Evolutionary conservation across 64 coral and sea anemone genomes (phyloP), one percentile per base, ranked within the genome.

Genomic region (Exaiptasia diaphana): DNA sequence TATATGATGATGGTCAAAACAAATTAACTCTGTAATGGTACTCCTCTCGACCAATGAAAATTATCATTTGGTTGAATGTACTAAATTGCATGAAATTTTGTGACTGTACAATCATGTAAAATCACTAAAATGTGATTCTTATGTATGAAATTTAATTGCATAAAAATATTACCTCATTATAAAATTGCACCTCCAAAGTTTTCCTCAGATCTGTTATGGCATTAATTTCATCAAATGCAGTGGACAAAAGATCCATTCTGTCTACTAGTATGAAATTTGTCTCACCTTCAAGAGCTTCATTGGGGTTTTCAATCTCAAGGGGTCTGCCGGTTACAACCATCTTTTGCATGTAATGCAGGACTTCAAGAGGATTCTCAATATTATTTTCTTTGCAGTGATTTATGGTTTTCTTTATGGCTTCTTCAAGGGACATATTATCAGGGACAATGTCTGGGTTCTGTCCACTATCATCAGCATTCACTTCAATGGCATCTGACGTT

Each of bases 311-410:
- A 41, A 79, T 40, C 41, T 45, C 48, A 13, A 88, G 53, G 59
- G 74, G 73, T 27, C 74, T 87, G 3, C 58, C 74, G 28, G 64
- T 68, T 2, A 78, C 74, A 65, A 87, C 79, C 23, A 78, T 20
- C 35, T 77, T 87, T 67, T 87, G 73, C 21, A 57, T 57, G 39
- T 41, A 18, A 15, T 20, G 27, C 20, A 87, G 52, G 45, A 87
- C 61, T 78, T 87, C 85, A 49, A 79, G 44, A 54, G 56, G 72
- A 53, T 87, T 87, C 15, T 77, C 44, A 53, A 87, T 87, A 38
- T 38, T 39, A 53, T 77, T 57, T 28, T 54, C 36, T 64, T 75
- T 74, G 59, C 69, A 85, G 69, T 85, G 68, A 35, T 54, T 62
- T 61, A 85, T 1, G 17, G 71, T 74, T 18, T 74, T 50, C 41